These are phyloP conservation scores for Opisthocomus hoazin DNA, from an alignment of 2,113 vertebrate species.

Conservation along the genomic window DNA sequence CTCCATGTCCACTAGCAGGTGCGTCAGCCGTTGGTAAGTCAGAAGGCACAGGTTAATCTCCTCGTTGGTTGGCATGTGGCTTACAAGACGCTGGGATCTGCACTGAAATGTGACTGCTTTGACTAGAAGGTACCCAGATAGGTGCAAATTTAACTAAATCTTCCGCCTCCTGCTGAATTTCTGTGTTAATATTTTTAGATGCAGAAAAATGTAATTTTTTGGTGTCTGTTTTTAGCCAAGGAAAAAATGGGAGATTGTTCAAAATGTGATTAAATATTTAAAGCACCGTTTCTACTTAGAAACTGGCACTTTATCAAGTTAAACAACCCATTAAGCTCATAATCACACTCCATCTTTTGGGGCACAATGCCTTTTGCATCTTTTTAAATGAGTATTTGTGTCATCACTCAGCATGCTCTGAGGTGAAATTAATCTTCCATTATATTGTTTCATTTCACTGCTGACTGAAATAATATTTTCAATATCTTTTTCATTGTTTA, in stretches of 20 bases:
- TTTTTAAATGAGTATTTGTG: background rate
- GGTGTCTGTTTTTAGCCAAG: background rate
- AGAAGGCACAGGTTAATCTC: background rate
- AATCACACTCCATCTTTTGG: constrained; percentile 8
- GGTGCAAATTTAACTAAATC: background rate
- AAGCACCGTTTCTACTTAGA: constrained; percentile 24
- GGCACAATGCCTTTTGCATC: constrained; percentile 7
- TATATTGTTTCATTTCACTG: constrained; percentile 1
- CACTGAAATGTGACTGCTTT: background rate
- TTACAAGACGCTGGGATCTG: background rate
- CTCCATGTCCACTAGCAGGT: fast-evolving
- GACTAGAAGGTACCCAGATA: background rate
- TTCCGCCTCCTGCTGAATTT: background rate
- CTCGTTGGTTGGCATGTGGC: fast-evolving
- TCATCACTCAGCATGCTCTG: background rate
- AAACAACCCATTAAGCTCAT: constrained; percentile 41
- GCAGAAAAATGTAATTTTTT: background rate
- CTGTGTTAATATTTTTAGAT: background rate
- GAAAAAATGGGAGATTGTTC: background rate
- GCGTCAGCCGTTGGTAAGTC: background rate
- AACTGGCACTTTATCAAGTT: constrained; percentile 32
- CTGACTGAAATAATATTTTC: constrained; percentile 17
- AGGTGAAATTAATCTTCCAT: constrained; percentile 30
- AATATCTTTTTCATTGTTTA: constrained; percentile 4
- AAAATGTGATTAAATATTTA: constrained; percentile 48